Conservation (phyloP, 2,797 vertebrate genomes). For the Alcedo quadribrachys region DNA sequence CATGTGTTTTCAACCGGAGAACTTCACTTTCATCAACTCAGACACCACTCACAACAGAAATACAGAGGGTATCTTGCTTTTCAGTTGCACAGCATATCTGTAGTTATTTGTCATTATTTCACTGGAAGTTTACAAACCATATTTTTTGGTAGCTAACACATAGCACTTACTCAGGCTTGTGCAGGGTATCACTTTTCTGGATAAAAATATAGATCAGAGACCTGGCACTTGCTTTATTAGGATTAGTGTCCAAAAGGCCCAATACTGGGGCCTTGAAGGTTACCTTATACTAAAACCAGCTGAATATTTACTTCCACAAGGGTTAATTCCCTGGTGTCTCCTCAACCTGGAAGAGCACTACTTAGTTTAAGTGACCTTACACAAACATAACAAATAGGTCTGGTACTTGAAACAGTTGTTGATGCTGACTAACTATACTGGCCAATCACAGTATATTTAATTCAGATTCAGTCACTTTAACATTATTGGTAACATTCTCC, state of each 20-base stretch:
- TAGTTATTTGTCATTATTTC: not conserved
- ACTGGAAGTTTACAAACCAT: not conserved
- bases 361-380: not conserved
- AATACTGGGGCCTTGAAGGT: not conserved
- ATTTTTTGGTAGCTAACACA: not conserved
- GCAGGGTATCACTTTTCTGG: not conserved
- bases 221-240: not conserved
- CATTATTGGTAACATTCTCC: conserved; percentile 33
- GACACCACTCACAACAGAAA: not conserved
- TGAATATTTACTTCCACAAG: not conserved
- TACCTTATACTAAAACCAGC: not conserved
- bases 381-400: not conserved
- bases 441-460: not conserved
- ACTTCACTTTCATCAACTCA: not conserved
- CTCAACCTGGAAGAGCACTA: not conserved
- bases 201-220: not conserved
- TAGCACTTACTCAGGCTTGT: not conserved
- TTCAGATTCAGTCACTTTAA: conserved; percentile 36
- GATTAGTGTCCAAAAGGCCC: not conserved
- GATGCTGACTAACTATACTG: not conserved
- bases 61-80: not conserved
- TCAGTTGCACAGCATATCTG: not conserved
- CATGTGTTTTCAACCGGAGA: conserved; percentile 30
- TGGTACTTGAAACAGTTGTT: not conserved
- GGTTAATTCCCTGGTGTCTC: not conserved